Base-by-base conservation (phyloP, 2,797 vertebrate species). In the Cirrhinus mrigala region DNA sequence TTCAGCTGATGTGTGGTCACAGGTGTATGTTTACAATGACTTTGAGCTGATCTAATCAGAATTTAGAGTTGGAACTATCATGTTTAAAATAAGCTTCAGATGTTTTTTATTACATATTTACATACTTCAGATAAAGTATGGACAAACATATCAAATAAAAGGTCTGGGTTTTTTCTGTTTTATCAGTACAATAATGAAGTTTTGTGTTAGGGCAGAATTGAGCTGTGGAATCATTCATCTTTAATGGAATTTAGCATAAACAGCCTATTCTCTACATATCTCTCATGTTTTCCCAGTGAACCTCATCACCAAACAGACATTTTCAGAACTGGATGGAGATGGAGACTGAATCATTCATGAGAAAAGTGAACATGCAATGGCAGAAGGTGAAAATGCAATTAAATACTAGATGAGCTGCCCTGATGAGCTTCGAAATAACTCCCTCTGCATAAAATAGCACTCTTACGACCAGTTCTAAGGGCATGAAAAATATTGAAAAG, bases 181-280 rank as follows among this genome's bases (percentile, higher is more conserved):
- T 20, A 64, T 29, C 58, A 64, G 58, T 48, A 46, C 77, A 60
- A 2, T 54, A 33, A 66, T 81, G 27, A 40, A 69, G 12, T 70
- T 50, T 40, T 33, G 22, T 37, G 40, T 29, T 69, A 83, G 82
- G 88, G 90, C 89, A 88, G 85, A 90, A 73, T 89, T 85, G 88
- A 92, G 89, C 90, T 87, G 66, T 73, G 58, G 77, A 80, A 87
- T 92, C 88, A 90, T 94, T 93, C 90, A 93, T 92, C 90, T 93
- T 93, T 93, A 91, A 94, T 90, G 93, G 89, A 88, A 92, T 92
- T 91, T 87, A 91, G 91, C 91, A 90, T 87, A 91, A 92, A 92
- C 86, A 86, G 81, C 89, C 89, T 89, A 89, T 92, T 89, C 86
- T 90, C 84, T 86, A 88, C 87, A 90, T 87, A 60, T 88, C 79